Conservation (phyloP, 2,888 invertebrate species). For the Boloria selene region DNA sequence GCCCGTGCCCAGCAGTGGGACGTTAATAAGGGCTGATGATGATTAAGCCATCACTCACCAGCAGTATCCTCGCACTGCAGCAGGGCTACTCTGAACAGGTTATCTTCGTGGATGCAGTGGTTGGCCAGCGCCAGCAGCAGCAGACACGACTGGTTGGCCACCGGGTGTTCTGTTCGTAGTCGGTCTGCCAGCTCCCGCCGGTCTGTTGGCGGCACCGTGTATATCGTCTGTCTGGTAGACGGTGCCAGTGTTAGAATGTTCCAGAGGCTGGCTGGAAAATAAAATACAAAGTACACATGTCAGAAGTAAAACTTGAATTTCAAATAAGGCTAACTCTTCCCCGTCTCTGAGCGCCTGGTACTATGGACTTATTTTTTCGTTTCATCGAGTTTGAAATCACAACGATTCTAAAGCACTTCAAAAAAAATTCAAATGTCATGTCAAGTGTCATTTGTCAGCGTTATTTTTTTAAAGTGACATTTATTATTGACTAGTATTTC, state of each 20-base stretch:
- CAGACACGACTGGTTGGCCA: conserved; percentile 95
- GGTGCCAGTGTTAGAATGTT: conserved; percentile 88
- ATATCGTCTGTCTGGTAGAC: conserved; percentile 62
- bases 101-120: conserved; percentile 90
- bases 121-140: conserved; percentile 94
- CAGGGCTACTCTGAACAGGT: conserved; percentile 93
- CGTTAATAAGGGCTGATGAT: no score
- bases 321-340: no score
- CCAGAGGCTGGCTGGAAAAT: conserved; percentile 86
- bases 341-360: no score
- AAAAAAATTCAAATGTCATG: no score
- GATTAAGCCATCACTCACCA: conserved; percentile 75
- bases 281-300: not conserved
- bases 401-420: no score
- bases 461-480: no score
- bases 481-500: no score
- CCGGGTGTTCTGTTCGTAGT: conserved; percentile 84
- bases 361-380: no score
- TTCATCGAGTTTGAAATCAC: no score
- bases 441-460: no score
- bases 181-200: conserved; percentile 71
- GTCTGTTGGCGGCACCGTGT: conserved; percentile 53
- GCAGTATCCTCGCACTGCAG: conserved; percentile 91
- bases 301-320: no score
- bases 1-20: no score